Evolutionary conservation across 2,113 vertebrate genomes (phyloP).

Genomic region (Takifugu flavidus): DNA sequence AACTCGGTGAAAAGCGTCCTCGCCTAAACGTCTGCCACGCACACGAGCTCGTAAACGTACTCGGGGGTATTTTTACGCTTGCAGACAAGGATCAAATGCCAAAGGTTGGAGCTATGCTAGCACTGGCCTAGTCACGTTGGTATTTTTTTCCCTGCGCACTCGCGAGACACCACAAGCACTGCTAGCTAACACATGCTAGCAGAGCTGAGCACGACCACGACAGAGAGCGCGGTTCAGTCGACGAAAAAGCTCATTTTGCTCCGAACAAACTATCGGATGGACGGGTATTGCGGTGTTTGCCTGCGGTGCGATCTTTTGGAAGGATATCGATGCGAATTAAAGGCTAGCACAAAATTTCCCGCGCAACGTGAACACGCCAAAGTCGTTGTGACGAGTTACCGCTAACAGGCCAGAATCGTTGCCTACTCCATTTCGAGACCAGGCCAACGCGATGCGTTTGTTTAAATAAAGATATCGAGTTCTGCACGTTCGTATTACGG

Average conservation of each 20-base stretch:
- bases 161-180: constrained; percentile 42
- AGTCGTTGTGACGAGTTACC: constrained; percentile 53
- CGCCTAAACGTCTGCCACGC: no score
- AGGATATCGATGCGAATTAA: neutral
- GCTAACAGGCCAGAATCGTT: constrained; percentile 17
- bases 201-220: constrained; percentile 33
- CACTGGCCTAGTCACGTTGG: constrained; percentile 69
- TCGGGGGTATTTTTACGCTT: no score
- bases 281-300: accelerated
- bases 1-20: accelerated
- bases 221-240: constrained; percentile 53
- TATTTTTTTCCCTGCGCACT: constrained; percentile 45
- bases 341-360: constrained; percentile 51
- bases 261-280: neutral
- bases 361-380: constrained; percentile 53
- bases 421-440: no score
- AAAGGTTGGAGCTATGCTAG: constrained; percentile 49
- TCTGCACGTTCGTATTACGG: no score
- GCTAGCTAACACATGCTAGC: constrained; percentile 49
- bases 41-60: no score
- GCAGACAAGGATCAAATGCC: constrained; percentile 26
- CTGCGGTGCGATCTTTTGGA: neutral
- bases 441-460: no score
- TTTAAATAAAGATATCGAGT: no score
- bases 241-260: constrained; percentile 22